A percentile compares a stretch with the other conserved stretches of the same genome.
Evolutionary conservation across 2,888 invertebrate species (phyloP).

Genomic region (Drosophila maculinotata): DNA sequence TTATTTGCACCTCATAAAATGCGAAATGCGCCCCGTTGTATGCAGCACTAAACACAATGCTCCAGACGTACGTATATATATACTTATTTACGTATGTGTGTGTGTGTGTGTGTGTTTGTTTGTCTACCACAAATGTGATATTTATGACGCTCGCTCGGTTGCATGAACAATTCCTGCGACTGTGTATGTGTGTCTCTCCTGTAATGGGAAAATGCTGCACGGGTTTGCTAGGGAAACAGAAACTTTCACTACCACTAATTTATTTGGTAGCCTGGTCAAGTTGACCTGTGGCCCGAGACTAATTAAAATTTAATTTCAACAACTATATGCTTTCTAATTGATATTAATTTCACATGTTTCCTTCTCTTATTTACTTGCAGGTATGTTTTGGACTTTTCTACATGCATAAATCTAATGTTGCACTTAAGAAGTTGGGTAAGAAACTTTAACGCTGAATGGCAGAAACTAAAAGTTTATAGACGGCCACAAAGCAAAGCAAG

Average conservation of each 20-base stretch:
- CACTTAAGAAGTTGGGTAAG: slow-evolving; percentile 43
- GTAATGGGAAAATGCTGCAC: slow-evolving; percentile 50
- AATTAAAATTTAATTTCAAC: slow-evolving; percentile 70
- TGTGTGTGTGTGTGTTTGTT: slow-evolving; percentile 22
- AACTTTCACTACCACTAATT: slow-evolving; percentile 66
- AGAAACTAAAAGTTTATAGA: slow-evolving; percentile 41
- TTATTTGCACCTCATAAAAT: slow-evolving; percentile 85
- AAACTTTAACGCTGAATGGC: slow-evolving; percentile 29
- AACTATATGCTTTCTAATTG: slow-evolving; percentile 61
- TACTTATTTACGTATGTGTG: slow-evolving; percentile 4
- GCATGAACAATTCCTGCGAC: slow-evolving; percentile 46
- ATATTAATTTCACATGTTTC: slow-evolving; percentile 62
- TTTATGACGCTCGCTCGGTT: slow-evolving; percentile 65
- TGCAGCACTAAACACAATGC: slow-evolving; percentile 73
- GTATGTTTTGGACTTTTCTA: slow-evolving; percentile 47
- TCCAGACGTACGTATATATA: slow-evolving; percentile 21
- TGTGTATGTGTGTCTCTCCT: slow-evolving; percentile 13
- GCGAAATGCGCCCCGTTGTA: slow-evolving; percentile 79
- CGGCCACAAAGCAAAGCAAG: slow-evolving; percentile 11
- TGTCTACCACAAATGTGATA: slow-evolving; percentile 78
- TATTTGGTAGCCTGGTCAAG: slow-evolving; percentile 29
- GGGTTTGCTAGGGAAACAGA: slow-evolving; percentile 17
- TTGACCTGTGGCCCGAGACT: slow-evolving; percentile 47
- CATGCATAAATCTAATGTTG: slow-evolving; percentile 39
- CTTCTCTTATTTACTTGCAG: slow-evolving; percentile 54